phyloP scores from a whole-genome alignment of 2,113 vertebrate genomes.

The Plecturocebus donacophilus region DNA sequence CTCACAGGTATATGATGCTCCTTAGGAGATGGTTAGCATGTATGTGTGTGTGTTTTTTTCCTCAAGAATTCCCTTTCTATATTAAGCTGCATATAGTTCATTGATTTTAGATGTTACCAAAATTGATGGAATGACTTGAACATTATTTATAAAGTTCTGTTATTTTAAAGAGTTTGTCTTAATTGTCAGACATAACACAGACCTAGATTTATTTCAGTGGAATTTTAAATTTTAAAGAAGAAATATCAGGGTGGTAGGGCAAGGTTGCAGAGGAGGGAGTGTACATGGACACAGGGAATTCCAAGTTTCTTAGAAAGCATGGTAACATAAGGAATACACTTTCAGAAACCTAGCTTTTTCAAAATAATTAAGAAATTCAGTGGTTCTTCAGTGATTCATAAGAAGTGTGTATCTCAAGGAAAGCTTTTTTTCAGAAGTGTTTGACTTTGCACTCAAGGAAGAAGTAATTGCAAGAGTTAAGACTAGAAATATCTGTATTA shows the following conservation, averaged over 20 bases:
- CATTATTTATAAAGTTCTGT: not conserved
- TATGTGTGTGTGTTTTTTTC: not conserved
- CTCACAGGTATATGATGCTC: not conserved
- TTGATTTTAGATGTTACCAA: not conserved
- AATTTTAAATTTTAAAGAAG: constrained; percentile 7
- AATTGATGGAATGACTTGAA: not conserved
- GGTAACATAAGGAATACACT: not conserved
- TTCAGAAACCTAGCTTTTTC: not conserved
- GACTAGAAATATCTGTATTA: not conserved
- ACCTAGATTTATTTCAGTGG: not conserved
- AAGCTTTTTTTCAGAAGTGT: not conserved
- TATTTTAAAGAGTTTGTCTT: not conserved
- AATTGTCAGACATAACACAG: not conserved
- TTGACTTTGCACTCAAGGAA: not conserved
- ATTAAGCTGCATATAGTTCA: not conserved
- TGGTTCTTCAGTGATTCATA: not conserved
- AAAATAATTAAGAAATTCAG: constrained; percentile 11
- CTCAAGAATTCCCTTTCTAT: not conserved
- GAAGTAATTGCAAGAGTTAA: not conserved
- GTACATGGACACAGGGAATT: not conserved
- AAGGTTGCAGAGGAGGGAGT: too few relatives aligned
- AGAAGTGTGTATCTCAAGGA: not conserved
- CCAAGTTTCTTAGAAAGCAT: not conserved
- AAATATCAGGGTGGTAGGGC: not conserved
- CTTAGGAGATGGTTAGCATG: not conserved